phyloP scores from a whole-genome alignment of 2,113 vertebrate species.

The Siniperca chuatsi region DNA sequence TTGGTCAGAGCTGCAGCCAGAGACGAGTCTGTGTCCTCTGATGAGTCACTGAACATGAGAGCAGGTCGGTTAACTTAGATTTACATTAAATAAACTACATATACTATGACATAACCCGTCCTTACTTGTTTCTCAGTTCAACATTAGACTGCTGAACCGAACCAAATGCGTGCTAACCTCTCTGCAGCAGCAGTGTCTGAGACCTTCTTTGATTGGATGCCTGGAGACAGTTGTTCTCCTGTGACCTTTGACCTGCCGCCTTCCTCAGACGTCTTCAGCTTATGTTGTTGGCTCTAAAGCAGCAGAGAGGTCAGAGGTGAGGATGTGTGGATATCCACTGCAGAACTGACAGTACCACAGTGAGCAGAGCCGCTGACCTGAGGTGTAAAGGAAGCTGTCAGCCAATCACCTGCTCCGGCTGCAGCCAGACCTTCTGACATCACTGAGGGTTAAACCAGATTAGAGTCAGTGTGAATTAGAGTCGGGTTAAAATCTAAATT shows the following conservation, averaged over 20 bases:
- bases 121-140: neutral
- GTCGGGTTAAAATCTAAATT: no score
- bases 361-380: conserved; percentile 49
- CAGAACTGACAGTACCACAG: neutral
- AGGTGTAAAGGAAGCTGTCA: neutral
- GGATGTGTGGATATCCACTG: neutral
- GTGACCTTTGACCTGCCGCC: neutral
- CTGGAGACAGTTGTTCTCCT: neutral
- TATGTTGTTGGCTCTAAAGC: conserved; percentile 17
- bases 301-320: conserved; percentile 30
- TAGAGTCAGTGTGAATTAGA: neutral
- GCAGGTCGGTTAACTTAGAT: neutral
- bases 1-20: conserved; percentile 60
- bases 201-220: neutral
- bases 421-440: neutral
- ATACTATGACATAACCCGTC: neutral
- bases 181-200: neutral
- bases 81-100: neutral
- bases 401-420: conserved; percentile 5
- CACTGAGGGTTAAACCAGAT: conserved; percentile 36
- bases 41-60: conserved; percentile 1
- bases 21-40: conserved; percentile 60
- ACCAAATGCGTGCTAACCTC: conserved; percentile 39
- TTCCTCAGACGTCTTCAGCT: conserved; percentile 1
- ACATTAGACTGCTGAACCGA: neutral